Evolutionary conservation across 2,797 vertebrate genomes (phyloP), one percentile per base, ranked within the genome.

Genomic region (Botia almorhae): DNA sequence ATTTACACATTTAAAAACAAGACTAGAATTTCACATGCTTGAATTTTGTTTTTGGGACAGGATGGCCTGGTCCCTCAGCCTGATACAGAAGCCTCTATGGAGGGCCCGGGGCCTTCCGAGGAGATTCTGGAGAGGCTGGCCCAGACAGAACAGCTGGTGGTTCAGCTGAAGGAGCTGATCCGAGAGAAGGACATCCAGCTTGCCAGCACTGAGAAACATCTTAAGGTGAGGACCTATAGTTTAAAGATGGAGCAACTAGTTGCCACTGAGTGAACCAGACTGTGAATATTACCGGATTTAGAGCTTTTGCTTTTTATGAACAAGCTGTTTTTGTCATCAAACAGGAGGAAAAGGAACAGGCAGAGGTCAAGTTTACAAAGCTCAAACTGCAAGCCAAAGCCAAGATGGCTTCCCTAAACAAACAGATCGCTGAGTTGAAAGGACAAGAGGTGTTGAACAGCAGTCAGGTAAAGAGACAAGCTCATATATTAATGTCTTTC

Each of bases 381-480:
- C 93, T 99, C 63, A 99, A 98, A 86, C 92, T 98, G 73, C 97
- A 98, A 85, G 96, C 98, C 55, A 99, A 99, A 87, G 96, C 96
- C 61, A 97, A 94, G 88, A 83, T 99, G 93, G 90, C 91, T 0
- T 92, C 94, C 8, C 93, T 99, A 85, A 98, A 89, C 90, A 98
- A 96, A 89, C 96, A 96, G 81, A 93, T 98, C 0, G 90, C 93
- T 82, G 95, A 96, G 56, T 85, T 98, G 81, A 96, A 95, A 70
- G 93, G 92, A 69, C 91, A 93, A 56, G 92, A 87, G 64, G 90
- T 77, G 39, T 46, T 83, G 69, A 86, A 81, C 4, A 89, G 87
- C 86, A 89, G 86, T 84, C 82, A 33, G 87, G 87, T 82, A 87
- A 88, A 8, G 13, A 58, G 33, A 61, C 12, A 46, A 33, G n/a